phyloP scores from a whole-genome alignment of 35 echinoderm and acorn worm genomes.

The Anneissia japonica region DNA sequence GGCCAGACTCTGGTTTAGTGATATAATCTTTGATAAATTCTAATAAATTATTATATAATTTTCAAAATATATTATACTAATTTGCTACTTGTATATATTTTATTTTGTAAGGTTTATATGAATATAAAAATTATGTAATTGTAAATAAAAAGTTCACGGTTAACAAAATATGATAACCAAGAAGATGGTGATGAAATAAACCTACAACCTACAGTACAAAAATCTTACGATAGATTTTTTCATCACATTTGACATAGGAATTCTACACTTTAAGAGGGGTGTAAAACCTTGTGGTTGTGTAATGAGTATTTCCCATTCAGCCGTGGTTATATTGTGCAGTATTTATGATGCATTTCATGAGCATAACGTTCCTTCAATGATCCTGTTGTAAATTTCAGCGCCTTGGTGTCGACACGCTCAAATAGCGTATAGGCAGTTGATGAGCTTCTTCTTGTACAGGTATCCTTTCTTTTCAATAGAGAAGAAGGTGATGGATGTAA shows the following conservation, averaged over 20 bases:
- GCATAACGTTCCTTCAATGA: neutral
- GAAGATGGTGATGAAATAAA: neutral
- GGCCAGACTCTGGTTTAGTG: no score
- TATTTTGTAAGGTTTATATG: no score
- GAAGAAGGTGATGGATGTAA: neutral
- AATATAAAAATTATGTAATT: no score
- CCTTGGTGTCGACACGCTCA: neutral
- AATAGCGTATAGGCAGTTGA: neutral
- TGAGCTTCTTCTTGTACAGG: neutral
- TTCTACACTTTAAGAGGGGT: neutral
- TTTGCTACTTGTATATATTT: no score
- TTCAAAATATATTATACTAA: no score
- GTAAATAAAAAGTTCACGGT: no score
- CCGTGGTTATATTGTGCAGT: neutral
- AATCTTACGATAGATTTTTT: neutral
- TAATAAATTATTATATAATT: no score
- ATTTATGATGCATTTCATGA: constrained; percentile 2
- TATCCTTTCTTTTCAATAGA: neutral
- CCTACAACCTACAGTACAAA: no score
- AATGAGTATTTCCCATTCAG: neutral
- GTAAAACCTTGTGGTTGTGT: neutral
- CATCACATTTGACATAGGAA: neutral
- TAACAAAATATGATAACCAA: no score
- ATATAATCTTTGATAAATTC: no score
- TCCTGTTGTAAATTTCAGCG: neutral